These are phyloP conservation scores for Haliaeetus leucogaster DNA, from an alignment of 2,113 vertebrate genomes.

Conservation along the genomic window DNA sequence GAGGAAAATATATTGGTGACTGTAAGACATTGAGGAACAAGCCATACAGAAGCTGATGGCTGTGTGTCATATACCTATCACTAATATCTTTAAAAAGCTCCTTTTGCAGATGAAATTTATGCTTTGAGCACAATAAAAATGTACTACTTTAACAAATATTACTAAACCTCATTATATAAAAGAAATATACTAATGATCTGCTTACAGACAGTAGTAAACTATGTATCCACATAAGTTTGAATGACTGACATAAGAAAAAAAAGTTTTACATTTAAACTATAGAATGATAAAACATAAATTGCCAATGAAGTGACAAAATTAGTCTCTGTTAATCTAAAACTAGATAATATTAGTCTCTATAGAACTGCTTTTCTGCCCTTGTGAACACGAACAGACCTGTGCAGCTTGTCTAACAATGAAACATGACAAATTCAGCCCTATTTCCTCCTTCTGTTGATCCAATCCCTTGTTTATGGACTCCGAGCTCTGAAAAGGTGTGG, in stretches of 20 bases:
- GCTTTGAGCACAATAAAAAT: neutral
- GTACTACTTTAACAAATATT: neutral
- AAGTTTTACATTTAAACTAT: neutral
- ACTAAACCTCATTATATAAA: neutral
- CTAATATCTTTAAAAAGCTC: neutral
- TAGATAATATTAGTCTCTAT: neutral
- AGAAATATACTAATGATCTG: neutral
- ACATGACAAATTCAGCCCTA: neutral
- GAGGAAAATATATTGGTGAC: neutral
- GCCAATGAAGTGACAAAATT: neutral
- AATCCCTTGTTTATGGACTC: neutral
- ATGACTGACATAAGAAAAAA: neutral
- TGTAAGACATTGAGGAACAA: neutral
- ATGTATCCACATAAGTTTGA: neutral
- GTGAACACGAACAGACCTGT: neutral
- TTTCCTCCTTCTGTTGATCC: neutral
- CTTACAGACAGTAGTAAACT: neutral
- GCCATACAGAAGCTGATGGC: neutral
- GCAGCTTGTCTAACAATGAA: neutral
- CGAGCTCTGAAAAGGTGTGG: neutral
- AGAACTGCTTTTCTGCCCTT: neutral
- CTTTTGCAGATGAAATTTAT: neutral
- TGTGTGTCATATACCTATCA: neutral
- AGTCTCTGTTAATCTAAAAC: neutral
- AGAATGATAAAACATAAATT: neutral